Conservation (phyloP, 2,113 vertebrate species). For the Platysternon megacephalum region DNA sequence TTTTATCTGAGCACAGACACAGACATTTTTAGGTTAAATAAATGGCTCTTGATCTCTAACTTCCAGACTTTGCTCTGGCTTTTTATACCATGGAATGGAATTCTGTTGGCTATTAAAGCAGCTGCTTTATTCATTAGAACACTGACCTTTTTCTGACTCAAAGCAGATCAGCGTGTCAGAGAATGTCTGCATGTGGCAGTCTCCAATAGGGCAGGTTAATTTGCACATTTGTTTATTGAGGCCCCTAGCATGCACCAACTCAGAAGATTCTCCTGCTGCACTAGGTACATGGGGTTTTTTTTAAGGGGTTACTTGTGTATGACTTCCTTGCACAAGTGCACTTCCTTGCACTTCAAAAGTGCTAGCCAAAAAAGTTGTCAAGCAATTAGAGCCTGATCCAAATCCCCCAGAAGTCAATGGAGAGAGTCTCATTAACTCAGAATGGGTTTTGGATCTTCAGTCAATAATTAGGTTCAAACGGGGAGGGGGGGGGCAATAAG, state of each 20-base stretch:
- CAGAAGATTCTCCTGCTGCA: background rate
- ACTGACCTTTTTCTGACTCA: background rate
- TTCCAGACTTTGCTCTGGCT: background rate
- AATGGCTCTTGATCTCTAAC: background rate
- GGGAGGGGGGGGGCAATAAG: rapidly evolving
- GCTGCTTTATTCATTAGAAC: background rate
- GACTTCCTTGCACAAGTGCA: background rate
- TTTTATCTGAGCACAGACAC: background rate
- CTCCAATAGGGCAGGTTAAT: background rate
- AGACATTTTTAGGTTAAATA: background rate
- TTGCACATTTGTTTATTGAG: background rate
- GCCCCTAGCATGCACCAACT: rapidly evolving
- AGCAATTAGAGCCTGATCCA: background rate
- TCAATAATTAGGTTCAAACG: background rate
- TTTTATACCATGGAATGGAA: rapidly evolving
- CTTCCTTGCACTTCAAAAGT: background rate
- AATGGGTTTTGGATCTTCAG: background rate
- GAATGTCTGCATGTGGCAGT: rapidly evolving
- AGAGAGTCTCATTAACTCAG: background rate
- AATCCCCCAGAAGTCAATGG: background rate
- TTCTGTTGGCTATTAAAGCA: background rate
- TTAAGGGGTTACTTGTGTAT: background rate
- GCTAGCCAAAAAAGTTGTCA: background rate
- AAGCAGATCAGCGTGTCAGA: background rate
- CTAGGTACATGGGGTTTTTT: background rate